Base-by-base conservation (phyloP, 2,888 invertebrate genomes). In the Athalia rosae region DNA sequence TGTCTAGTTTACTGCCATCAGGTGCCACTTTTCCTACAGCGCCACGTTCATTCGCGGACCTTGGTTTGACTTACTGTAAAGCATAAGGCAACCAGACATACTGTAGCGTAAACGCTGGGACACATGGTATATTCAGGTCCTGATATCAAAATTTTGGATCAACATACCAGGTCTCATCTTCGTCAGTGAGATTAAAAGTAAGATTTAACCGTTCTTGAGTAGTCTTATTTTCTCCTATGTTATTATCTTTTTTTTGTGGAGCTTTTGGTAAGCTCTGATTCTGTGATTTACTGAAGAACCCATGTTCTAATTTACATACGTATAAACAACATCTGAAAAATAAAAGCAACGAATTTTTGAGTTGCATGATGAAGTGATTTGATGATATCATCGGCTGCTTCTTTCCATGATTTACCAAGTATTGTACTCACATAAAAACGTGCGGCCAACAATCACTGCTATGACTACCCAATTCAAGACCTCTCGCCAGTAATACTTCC, bases 381-480 rank as follows among this genome's bases (percentile, higher is more conserved):
- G 11, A 43, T 62, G 47, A 13, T 7, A 63, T 47, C 3, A 45
- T 43, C n/a, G 0, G 3, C 11, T n/a, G 45, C 43, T 48, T 50
- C 2, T 13, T n/a, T 50, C 9, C 7, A 9, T 45, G 11, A 48
- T 59, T 41, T 79, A 64, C 41, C 50, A 50, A 66, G 48, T 58
- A 66, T n/a, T 6, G 71, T n/a, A 77, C 86, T 83, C 84, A 92
- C 85, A 95, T 94, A 88, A 99, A 97, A 79, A 99, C 96, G 87
- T 99, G 98, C 80, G 96, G 95, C 99, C 99, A 99, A 85, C 98
- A 98, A 82, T 97, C 96, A 15, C 96, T 93, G 45, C 98, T 96
- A 86, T 98, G 97, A 58, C 97, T 97, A 4, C 97, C 98, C 6
- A 98, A 92, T 87, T 98, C 98, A 73, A 99, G 91, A 2, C 98